These are phyloP conservation scores for Alviniconcha strummeri DNA, from an alignment of 2,888 invertebrate species.

Conservation along the genomic window DNA sequence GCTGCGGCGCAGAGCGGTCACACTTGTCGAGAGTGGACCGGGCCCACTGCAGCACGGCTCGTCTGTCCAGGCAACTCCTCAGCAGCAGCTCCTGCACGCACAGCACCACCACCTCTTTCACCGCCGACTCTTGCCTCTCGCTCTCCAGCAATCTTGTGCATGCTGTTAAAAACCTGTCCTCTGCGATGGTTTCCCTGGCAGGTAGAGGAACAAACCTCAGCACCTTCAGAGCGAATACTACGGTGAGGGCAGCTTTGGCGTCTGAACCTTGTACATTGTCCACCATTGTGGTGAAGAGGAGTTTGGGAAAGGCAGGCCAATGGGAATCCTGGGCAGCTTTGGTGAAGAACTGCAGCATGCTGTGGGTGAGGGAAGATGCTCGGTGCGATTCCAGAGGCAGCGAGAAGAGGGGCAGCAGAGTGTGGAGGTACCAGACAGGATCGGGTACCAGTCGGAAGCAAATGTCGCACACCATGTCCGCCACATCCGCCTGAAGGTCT, in stretches of 20 bases:
- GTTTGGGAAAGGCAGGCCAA: neutral
- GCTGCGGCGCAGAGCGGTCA: neutral
- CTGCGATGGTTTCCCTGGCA: neutral
- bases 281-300: conserved; percentile 6
- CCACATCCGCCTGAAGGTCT: neutral
- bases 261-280: neutral
- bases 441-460: conserved; percentile 8
- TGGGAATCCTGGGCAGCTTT: neutral
- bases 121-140: neutral
- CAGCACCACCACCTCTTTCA: conserved; percentile 15
- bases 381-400: neutral
- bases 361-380: neutral
- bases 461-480: conserved; percentile 22
- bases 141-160: neutral
- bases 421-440: conserved; percentile 20
- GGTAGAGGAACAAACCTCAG: conserved; percentile 18
- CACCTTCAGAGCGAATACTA: conserved; percentile 4
- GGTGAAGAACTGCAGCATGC: conserved; percentile 17
- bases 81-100: conserved; percentile 23
- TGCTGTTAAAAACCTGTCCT: neutral
- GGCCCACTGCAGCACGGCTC: neutral
- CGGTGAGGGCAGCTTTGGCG: neutral
- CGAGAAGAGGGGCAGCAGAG: conserved; percentile 22
- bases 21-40: neutral
- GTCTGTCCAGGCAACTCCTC: neutral